A percentile compares a stretch with the other conserved stretches of the same genome.
Evolutionary conservation across 2,113 vertebrate species (phyloP).

Genomic region (Platichthys stellatus): DNA sequence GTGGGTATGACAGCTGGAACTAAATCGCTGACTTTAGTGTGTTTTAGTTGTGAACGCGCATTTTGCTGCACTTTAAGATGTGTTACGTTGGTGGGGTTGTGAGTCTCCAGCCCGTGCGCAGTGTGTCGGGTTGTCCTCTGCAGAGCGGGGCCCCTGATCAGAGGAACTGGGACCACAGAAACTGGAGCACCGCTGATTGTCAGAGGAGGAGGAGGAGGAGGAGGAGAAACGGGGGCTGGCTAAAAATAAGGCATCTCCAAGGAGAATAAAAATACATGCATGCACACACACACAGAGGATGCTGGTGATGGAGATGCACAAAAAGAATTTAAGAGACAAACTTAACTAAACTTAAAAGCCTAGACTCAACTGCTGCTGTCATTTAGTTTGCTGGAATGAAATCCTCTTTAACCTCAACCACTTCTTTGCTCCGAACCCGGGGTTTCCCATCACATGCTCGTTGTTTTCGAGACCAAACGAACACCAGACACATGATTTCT

Average conservation of each 20-base stretch:
- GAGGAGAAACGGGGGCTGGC: slow-evolving; percentile 76
- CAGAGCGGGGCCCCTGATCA: slow-evolving; percentile 68
- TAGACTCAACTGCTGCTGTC: slow-evolving; percentile 12
- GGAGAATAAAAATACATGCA: slow-evolving; percentile 83
- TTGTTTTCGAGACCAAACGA: background rate
- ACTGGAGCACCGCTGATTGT: slow-evolving; percentile 82
- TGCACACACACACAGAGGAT: slow-evolving; percentile 23
- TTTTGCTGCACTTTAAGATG: background rate
- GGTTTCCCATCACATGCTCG: slow-evolving; percentile 7
- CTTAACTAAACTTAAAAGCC: background rate
- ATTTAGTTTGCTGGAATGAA: background rate
- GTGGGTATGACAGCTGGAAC: no score
- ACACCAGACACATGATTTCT: slow-evolving; percentile 4
- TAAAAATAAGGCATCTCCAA: slow-evolving; percentile 85
- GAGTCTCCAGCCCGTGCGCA: slow-evolving; percentile 16
- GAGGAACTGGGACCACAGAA: slow-evolving; percentile 75
- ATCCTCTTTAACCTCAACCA: slow-evolving; percentile 3
- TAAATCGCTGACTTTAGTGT: no score
- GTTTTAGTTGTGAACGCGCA: background rate
- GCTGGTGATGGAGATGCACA: slow-evolving; percentile 16
- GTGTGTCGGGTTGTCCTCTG: slow-evolving; percentile 54
- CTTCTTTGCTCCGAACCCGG: background rate
- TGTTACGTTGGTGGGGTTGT: background rate
- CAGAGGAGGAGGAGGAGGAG: slow-evolving; percentile 48
- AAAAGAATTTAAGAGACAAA: slow-evolving; percentile 7